phyloP scores from a whole-genome alignment of 35 echinoderm and acorn worm genomes.

The Acanthaster planci region DNA sequence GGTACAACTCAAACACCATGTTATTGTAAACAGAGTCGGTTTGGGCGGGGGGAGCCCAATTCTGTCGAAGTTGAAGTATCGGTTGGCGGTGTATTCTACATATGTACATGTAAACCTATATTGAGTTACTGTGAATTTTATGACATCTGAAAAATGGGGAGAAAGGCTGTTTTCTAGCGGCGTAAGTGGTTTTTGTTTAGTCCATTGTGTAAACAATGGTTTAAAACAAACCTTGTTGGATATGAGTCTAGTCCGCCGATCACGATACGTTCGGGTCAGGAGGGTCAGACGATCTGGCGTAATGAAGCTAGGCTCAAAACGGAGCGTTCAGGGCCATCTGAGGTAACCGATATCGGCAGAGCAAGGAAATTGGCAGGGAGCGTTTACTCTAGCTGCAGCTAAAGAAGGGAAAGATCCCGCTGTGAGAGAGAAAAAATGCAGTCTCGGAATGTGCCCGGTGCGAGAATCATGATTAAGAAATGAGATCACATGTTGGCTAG shows the following conservation, averaged over 20 bases:
- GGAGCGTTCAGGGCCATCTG: background rate
- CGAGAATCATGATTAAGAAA: constrained; percentile 6
- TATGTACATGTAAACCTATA: too few species aligned
- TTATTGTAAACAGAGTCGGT: too few species aligned
- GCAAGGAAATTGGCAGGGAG: background rate
- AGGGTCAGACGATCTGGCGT: background rate
- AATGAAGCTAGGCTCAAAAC: background rate
- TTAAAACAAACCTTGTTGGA: constrained; percentile 10
- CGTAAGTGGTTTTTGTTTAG: constrained; percentile 6
- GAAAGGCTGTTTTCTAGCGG: background rate
- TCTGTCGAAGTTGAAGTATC: too few species aligned
- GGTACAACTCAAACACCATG: too few species aligned
- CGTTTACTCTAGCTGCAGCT: constrained; percentile 3
- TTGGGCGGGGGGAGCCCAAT: too few species aligned
- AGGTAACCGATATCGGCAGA: constrained; percentile 2
- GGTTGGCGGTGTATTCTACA: too few species aligned
- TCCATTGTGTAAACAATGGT: constrained; percentile 5
- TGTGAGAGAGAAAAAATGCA: background rate
- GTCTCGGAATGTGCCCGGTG: background rate
- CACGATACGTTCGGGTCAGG: background rate
- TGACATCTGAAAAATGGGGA: too few species aligned
- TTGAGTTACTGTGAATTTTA: too few species aligned
- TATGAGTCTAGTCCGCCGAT: background rate
- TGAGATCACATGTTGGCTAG: background rate
- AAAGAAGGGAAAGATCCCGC: too few species aligned